A percentile compares a stretch with the other conserved stretches of the same genome.
These are phyloP conservation scores for Luperina nickerlii DNA, from an alignment of 2,888 invertebrate genomes.

Conservation along the genomic window DNA sequence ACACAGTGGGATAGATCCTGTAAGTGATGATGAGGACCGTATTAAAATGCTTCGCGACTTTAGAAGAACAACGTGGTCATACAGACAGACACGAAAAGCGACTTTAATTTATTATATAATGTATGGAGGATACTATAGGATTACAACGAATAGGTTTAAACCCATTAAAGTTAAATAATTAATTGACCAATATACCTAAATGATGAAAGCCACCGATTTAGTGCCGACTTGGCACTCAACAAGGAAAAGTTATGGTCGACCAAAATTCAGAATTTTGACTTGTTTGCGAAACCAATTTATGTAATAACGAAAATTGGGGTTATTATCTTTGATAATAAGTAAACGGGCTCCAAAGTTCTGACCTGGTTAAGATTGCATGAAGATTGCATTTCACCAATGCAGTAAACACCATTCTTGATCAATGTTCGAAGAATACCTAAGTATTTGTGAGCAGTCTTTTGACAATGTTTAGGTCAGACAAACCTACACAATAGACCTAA, in stretches of 20 bases:
- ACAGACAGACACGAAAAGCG: neutral
- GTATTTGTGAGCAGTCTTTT: neutral
- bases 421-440: neutral
- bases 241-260: neutral
- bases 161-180: neutral
- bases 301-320: slow-evolving; percentile 28
- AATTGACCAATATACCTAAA: neutral
- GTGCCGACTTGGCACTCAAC: neutral
- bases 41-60: neutral
- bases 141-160: neutral
- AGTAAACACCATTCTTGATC: neutral
- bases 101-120: neutral
- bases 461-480: neutral
- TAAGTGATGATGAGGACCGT: neutral
- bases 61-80: neutral
- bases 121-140: neutral
- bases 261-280: neutral
- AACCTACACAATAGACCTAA: neutral
- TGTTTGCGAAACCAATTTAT: slow-evolving; percentile 32
- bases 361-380: slow-evolving; percentile 29
- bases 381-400: slow-evolving; percentile 1
- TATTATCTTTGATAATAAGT: slow-evolving; percentile 22
- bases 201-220: neutral
- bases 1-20: neutral
- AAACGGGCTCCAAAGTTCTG: slow-evolving; percentile 22